These are phyloP conservation scores for Plecotus auritus DNA, from an alignment of 2,113 vertebrate genomes.

Conservation along the genomic window DNA sequence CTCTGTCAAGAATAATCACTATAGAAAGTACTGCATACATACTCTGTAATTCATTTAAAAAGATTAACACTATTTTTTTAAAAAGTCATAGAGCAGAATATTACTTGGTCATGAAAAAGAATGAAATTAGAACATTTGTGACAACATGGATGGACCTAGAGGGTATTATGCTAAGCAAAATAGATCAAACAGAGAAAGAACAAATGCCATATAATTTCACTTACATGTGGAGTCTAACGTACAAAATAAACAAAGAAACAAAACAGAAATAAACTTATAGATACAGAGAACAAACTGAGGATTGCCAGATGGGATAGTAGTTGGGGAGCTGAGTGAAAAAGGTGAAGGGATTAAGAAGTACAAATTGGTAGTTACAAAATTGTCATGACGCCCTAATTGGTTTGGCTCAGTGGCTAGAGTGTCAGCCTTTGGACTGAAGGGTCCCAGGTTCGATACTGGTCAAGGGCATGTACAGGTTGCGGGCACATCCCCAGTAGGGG, in stretches of 20 bases:
- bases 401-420: no score
- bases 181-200: background rate
- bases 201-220: background rate
- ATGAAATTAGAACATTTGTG: background rate
- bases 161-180: background rate
- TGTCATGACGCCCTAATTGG: background rate
- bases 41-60: slow-evolving; percentile 39
- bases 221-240: background rate
- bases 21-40: slow-evolving; percentile 36
- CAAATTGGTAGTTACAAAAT: background rate
- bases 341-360: background rate
- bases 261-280: background rate
- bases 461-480: no score
- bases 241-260: background rate
- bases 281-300: background rate
- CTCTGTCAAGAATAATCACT: slow-evolving; percentile 65
- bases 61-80: background rate
- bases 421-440: no score
- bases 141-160: background rate
- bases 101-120: background rate
- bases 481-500: no score
- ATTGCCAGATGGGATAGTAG: background rate
- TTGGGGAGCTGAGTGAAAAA: background rate
- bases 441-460: no score
- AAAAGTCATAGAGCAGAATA: background rate